Conservation (phyloP, 2,797 vertebrate species). For the Heterohyrax brucei region DNA sequence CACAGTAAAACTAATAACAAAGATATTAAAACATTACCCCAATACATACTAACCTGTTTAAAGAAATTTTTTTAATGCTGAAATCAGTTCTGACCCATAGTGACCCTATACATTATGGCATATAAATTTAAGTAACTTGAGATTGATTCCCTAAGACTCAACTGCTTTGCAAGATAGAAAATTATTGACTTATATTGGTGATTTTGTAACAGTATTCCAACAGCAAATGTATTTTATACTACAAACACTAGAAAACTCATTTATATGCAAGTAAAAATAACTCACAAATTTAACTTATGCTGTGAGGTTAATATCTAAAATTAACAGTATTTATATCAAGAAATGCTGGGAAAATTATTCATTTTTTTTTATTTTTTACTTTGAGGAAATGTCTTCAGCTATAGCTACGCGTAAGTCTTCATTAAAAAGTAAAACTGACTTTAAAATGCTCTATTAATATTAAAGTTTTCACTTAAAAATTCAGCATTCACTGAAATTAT, state of each 20-base stretch:
- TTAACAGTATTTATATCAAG: neutral
- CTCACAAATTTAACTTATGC: neutral
- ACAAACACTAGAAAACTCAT: neutral
- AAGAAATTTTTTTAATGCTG: no score
- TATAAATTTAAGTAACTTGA: neutral
- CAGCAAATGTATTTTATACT: neutral
- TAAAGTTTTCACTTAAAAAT: constrained; percentile 8
- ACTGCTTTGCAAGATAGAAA: neutral
- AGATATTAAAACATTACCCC: neutral
- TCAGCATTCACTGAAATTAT: neutral
- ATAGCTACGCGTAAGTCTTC: neutral
- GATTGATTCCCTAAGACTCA: neutral
- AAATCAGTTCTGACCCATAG: no score
- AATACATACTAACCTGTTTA: neutral
- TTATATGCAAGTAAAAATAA: neutral
- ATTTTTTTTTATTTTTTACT: neutral
- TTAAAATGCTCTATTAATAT: neutral
- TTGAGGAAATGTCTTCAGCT: neutral
- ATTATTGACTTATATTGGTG: neutral
- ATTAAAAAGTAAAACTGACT: neutral
- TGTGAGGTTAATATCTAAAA: neutral
- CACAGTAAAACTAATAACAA: neutral
- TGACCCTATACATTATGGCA: neutral
- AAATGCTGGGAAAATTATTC: neutral
- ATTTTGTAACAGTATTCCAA: neutral